Conservation (phyloP, 2,888 invertebrate species). For the Bellardia pandia region DNA sequence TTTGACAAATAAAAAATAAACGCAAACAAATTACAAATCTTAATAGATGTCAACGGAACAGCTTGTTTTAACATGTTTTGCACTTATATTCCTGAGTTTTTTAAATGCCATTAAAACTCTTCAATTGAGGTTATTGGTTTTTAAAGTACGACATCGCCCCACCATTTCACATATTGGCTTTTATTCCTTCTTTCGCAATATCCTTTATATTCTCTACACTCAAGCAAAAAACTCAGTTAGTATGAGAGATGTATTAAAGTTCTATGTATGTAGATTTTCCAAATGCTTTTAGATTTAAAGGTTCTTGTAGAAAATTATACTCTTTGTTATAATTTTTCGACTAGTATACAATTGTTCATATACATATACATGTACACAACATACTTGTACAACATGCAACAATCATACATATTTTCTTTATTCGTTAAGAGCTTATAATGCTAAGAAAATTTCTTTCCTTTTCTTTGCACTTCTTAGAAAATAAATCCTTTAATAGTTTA, state of each 20-base stretch:
- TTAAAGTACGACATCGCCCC: conserved; percentile 49
- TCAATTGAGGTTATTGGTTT: conserved; percentile 71
- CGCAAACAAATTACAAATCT: background rate
- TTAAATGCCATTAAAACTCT: conserved; percentile 71
- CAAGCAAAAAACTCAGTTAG: conserved; percentile 19
- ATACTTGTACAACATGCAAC: no score
- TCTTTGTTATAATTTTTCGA: conserved; percentile 1
- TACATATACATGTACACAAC: background rate
- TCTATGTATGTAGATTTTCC: background rate
- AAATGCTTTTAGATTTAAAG: background rate
- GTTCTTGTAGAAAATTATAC: background rate
- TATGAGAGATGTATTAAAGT: background rate
- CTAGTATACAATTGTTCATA: background rate
- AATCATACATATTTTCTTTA: conserved; percentile 50
- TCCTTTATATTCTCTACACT: conserved; percentile 5
- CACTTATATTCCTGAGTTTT: conserved; percentile 55
- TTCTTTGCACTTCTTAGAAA: conserved; percentile 47
- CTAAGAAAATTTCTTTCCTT: conserved; percentile 62
- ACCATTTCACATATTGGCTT: background rate
- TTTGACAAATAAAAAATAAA: conserved; percentile 16
- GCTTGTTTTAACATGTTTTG: conserved; percentile 50
- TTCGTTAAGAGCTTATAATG: conserved; percentile 69
- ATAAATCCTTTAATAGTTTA: conserved; percentile 72
- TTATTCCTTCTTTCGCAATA: background rate
- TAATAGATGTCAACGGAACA: conserved; percentile 57